Percentiles rank a stretch among this genome's conserved stretches.
Conservation (phyloP, 2,797 vertebrate genomes). For the Clangula hyemalis region DNA sequence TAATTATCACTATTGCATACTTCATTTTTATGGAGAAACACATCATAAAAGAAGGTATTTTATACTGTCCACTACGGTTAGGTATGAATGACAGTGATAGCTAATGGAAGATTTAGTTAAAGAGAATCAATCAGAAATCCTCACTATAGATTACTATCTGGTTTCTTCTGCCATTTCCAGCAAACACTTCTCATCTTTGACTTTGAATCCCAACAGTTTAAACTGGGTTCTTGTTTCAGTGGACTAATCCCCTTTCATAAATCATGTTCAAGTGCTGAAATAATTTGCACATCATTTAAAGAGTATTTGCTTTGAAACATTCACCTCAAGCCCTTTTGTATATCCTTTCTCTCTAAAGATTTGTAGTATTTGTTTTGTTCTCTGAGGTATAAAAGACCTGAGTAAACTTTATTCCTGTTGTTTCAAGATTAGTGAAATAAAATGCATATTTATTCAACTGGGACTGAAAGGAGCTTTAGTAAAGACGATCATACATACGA, state of each 20-base stretch:
- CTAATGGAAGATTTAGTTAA: slow-evolving; percentile 58
- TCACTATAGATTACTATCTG: slow-evolving; percentile 69
- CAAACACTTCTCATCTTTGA: slow-evolving; percentile 77
- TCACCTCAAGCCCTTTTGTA: slow-evolving; percentile 86
- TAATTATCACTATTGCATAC: slow-evolving; percentile 60
- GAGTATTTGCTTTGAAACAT: slow-evolving; percentile 88
- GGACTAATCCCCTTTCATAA: slow-evolving; percentile 85
- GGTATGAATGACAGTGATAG: slow-evolving; percentile 64
- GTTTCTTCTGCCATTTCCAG: slow-evolving; percentile 73
- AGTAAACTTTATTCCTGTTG: slow-evolving; percentile 87
- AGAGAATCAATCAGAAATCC: slow-evolving; percentile 74
- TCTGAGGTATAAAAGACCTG: slow-evolving; percentile 87
- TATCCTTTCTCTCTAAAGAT: slow-evolving; percentile 84
- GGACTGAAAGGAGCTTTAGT: slow-evolving; percentile 81
- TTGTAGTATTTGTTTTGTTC: slow-evolving; percentile 87
- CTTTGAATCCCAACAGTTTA: slow-evolving; percentile 82
- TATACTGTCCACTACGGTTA: slow-evolving; percentile 49
- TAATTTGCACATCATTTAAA: slow-evolving; percentile 88
- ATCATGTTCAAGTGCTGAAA: slow-evolving; percentile 84
- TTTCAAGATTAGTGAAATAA: slow-evolving; percentile 87
- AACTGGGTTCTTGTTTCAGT: slow-evolving; percentile 82
- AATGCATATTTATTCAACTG: slow-evolving; percentile 86
- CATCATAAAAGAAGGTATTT: slow-evolving; percentile 59
- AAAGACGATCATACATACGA: slow-evolving; percentile 78
- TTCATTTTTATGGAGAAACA: slow-evolving; percentile 64